Evolutionary conservation across 2,888 invertebrate genomes (phyloP), one percentile per base, ranked within the genome.

Genomic region (Cylindroiulus punctatus): DNA sequence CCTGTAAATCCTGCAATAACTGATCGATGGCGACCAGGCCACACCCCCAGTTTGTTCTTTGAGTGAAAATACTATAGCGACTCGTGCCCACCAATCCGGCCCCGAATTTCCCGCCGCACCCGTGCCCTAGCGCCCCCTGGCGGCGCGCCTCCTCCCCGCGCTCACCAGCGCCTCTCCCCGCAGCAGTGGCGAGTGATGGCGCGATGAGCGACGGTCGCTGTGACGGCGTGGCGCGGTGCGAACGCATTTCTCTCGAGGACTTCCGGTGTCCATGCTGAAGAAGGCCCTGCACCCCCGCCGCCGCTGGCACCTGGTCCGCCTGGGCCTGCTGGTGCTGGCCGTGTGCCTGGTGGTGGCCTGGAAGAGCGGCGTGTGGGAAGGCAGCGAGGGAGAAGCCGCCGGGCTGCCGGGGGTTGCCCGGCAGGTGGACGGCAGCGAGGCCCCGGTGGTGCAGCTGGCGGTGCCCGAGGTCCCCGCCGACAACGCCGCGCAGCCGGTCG

Each of bases 301-400:
- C 26, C 26, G 81, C 26, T 81, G 81, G 81, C 26, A 32, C 32
- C 32, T 81, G 32, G 32, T 17, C 10, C 81, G 81, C 12, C 14
- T 81, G 14, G 32, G 26, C 12, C 32, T 81, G n/a, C 10, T 22
- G 14, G 12, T 32, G 30, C 14, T 81, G n/a, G 81, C 32, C 32
- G 32, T 81, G 26, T 26, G 81, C 32, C 32, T 81, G 30, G 81
- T 81, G 32, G 81, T 81, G 32, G 81, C 81, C 30, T 81, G 81
- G 81, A 26, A 32, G 26, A 81, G 30, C 32, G 81, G 81, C 10
- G 81, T 81, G 14, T 32, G 32, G 81, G 81, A 81, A 12, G 81
- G 81, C 10, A 4, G 32, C 22, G 32, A 17, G 3, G 81, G 32
- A 32, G 81, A 12, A 22, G 19, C 32, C 26, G 14, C 26, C 26